phyloP scores from a whole-genome alignment of 2,113 vertebrate genomes.

The Spea multiplicata region DNA sequence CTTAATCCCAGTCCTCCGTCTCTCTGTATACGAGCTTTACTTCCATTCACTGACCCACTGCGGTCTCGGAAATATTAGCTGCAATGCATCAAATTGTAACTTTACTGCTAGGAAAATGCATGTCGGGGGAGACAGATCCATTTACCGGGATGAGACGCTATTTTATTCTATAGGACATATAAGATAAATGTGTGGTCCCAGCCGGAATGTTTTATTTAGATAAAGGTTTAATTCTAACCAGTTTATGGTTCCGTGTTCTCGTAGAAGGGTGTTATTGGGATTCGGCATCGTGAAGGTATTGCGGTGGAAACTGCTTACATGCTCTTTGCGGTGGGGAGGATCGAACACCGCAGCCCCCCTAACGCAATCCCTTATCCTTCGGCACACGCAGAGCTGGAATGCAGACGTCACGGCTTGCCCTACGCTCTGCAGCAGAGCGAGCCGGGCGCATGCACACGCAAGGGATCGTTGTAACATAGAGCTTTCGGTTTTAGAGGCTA shows the following conservation, averaged over 20 bases:
- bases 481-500: too few relatives aligned
- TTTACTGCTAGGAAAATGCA: too few relatives aligned
- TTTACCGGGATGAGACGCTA: not conserved
- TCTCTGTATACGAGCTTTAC: not conserved
- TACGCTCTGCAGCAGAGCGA: slow-evolving; percentile 10
- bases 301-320: not conserved
- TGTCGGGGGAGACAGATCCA: not conserved
- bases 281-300: not conserved
- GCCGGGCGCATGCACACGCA: not conserved
- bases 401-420: slow-evolving; percentile 32
- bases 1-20: not conserved
- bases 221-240: too few relatives aligned
- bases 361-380: slow-evolving; percentile 2
- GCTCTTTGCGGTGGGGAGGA: slow-evolving; percentile 20
- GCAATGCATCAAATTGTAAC: slow-evolving; percentile 26
- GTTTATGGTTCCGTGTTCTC: too few relatives aligned
- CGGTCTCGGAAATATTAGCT: slow-evolving; percentile 38
- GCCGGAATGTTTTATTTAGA: too few relatives aligned
- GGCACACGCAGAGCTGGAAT: slow-evolving; percentile 14
- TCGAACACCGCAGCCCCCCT: slow-evolving; percentile 12
- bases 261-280: too few relatives aligned
- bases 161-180: too few relatives aligned
- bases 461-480: not conserved
- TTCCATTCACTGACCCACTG: slow-evolving; percentile 14
- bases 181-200: too few relatives aligned